Evolutionary conservation across 2,888 invertebrate species (phyloP), one percentile per base, ranked within the genome.

Genomic region (Monochamus alternatus): DNA sequence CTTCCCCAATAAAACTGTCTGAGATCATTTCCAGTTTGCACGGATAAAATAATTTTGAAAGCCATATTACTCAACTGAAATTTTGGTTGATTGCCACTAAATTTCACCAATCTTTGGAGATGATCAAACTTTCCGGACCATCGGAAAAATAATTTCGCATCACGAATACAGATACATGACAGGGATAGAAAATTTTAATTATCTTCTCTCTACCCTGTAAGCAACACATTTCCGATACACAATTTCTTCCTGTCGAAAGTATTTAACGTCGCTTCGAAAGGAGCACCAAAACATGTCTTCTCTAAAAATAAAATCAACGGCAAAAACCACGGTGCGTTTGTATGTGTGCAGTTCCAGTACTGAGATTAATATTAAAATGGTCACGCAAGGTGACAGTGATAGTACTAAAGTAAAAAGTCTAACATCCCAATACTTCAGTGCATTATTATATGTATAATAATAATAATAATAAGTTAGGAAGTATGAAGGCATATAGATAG

Each of bases 401-500:
- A 87, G 88, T 89, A 88, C 88, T 89, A 88, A 89, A 89, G 88
- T 88, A 89, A 89, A 89, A 89, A 88, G 87, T 88, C 88, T 88
- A 89, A 89, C 88, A 88, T 89, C 88, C 88, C 88, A 89, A 89
- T 89, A 89, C 88, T 89, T 89, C 88, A 89, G 89, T 89, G 89
- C 89, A 88, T 87, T 88, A 88, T 88, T 87, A 88, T 89, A 87
- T 86, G 86, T 84, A 81, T 87, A 85, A 84, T 86, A 85, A 84
- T 84, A 84, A 86, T 86, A 82, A 86, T 87, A 87, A 87, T 88
- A 87, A 87, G 86, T 88, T 89, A 89, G 88, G 89, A 89, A 89
- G 89, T 89, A 88, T 89, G 88, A 89, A 89, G 89, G 89, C 89
- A 89, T 88, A 89, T 88, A 89, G 88, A 88, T 88, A 88, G 88